Percentiles rank a stretch among this genome's conserved stretches.
Conservation (phyloP, 2,888 invertebrate genomes). For the Petrophora chlorosata region DNA sequence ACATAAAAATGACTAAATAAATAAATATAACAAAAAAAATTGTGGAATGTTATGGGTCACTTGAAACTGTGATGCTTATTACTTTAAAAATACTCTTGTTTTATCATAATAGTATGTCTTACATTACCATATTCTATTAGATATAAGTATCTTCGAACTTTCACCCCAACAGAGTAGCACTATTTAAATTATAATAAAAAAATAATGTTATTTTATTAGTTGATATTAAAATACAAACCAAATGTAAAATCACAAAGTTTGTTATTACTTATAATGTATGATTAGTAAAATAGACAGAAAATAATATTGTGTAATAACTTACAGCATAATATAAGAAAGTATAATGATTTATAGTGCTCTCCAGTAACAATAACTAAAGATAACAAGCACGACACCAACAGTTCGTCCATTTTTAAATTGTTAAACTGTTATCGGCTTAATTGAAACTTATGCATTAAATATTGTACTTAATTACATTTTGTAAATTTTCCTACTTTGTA, state of each 20-base stretch:
- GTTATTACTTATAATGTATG: no score
- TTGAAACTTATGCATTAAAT: not conserved
- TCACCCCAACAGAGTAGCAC: conserved; percentile 34
- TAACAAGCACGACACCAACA: not conserved
- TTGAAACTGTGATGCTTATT: conserved; percentile 51
- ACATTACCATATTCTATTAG: conserved; percentile 35
- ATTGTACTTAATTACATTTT: not conserved
- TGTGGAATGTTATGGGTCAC: conserved; percentile 37
- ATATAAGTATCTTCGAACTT: conserved; percentile 31
- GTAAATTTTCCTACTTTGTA: conserved; percentile 24
- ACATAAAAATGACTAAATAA: conserved; percentile 6
- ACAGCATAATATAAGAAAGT: no score
- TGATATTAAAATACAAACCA: not conserved
- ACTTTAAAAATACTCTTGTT: conserved; percentile 58
- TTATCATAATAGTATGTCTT: conserved; percentile 33
- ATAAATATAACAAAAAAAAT: conserved; percentile 16
- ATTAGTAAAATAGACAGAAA: not conserved
- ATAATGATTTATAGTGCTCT: no score
- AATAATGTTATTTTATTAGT: not conserved
- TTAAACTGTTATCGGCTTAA: not conserved
- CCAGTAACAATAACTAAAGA: conserved; percentile 1
- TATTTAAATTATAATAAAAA: conserved; percentile 2
- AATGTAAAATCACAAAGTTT: no score
- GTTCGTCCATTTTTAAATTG: not conserved
- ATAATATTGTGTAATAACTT: no score